A percentile compares a stretch with the other conserved stretches of the same genome.
phyloP scores from a whole-genome alignment of 35 echinoderm and acorn worm genomes.

The Strongylocentrotus purpuratus region DNA sequence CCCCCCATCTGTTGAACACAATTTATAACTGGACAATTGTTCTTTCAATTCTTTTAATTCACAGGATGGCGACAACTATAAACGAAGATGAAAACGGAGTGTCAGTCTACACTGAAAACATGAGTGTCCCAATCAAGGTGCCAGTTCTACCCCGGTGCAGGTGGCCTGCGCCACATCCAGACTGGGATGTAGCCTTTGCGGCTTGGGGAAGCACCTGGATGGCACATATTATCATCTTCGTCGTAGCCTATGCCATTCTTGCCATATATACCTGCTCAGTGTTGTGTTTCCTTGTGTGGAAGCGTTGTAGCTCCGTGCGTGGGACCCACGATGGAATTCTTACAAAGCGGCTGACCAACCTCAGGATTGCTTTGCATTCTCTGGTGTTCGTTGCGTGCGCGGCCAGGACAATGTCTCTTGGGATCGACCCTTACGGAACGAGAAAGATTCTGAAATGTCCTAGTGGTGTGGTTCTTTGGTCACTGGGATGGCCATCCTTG shows the following conservation, averaged over 20 bases:
- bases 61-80: background rate
- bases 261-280: background rate
- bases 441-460: constrained; percentile 58
- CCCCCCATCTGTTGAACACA: too few relatives aligned
- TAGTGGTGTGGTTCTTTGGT: constrained; percentile 60
- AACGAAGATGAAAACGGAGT: background rate
- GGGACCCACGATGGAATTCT: background rate
- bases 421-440: constrained; percentile 60
- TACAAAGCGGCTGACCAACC: background rate
- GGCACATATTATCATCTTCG: constrained; percentile 14
- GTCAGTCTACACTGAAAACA: background rate
- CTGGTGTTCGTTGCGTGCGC: constrained; percentile 43
- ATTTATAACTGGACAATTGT: too few relatives aligned
- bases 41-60: background rate
- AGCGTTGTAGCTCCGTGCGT: constrained; percentile 6
- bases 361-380: constrained; percentile 50
- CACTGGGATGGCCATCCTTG: constrained; percentile 64
- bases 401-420: constrained; percentile 53
- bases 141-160: background rate
- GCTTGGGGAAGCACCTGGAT: background rate
- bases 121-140: background rate
- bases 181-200: constrained; percentile 14
- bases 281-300: background rate
- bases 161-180: constrained; percentile 37
- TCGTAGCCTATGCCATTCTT: constrained; percentile 18